Evolutionary conservation across 2,888 invertebrate species (phyloP).

Genomic region (Tolmerus cingulatus): DNA sequence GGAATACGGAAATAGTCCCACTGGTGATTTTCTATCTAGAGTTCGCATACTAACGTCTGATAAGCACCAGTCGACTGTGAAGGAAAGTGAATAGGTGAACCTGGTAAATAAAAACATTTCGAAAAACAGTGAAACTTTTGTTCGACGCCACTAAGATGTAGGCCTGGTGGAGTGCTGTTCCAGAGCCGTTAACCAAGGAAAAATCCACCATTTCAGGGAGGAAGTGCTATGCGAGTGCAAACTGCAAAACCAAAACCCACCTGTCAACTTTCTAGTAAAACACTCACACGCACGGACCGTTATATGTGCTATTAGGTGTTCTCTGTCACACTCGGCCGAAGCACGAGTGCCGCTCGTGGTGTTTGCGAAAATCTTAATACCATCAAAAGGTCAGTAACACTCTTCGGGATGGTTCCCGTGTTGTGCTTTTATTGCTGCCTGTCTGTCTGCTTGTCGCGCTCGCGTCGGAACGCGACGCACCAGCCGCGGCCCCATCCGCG

Average conservation of each 20-base stretch:
- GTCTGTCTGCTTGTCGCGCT: not conserved
- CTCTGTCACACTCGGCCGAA: not conserved
- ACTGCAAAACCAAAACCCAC: conserved; percentile 46
- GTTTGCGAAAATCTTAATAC: conserved; percentile 32
- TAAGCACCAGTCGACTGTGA: not conserved
- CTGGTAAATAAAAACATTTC: not conserved
- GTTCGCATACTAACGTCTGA: not conserved
- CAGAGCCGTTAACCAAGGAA: not conserved
- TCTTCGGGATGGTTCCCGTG: conserved; percentile 24
- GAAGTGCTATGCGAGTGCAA: conserved; percentile 15
- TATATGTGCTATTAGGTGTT: conserved; percentile 37
- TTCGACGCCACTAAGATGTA: not conserved
- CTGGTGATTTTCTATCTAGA: not conserved
- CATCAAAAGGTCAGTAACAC: conserved; percentile 40
- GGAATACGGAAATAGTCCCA: not conserved
- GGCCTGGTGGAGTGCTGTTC: not conserved
- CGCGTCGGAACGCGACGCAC: not conserved
- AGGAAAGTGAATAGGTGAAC: not conserved
- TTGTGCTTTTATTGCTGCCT: not conserved
- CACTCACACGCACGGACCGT: conserved; percentile 46
- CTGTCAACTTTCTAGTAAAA: conserved; percentile 47
- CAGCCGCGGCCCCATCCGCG: not conserved
- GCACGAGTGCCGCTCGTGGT: not conserved
- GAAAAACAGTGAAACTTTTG: not conserved
- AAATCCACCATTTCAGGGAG: not conserved